Percentiles rank a stretch among this genome's conserved stretches.
These are phyloP conservation scores for Epinephelus moara DNA, from an alignment of 2,113 vertebrate species.

Conservation along the genomic window DNA sequence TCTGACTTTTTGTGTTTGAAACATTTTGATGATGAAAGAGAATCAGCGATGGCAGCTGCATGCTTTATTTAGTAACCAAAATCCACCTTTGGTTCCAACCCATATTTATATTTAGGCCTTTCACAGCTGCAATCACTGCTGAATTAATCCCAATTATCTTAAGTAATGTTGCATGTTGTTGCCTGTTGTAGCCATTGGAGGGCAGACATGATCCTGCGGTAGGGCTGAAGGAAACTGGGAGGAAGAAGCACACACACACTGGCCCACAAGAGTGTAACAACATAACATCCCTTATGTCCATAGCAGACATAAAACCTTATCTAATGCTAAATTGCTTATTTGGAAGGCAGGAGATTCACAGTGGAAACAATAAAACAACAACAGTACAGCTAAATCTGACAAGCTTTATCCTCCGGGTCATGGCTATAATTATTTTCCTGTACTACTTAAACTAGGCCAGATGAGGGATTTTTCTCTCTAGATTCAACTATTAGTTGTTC, in stretches of 20 bases:
- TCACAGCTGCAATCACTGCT: slow-evolving; percentile 5
- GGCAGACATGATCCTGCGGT: slow-evolving; percentile 60
- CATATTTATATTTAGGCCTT: slow-evolving; percentile 18
- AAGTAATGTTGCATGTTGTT: background rate
- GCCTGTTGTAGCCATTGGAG: slow-evolving; percentile 60
- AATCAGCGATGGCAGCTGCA: background rate
- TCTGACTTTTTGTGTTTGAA: background rate
- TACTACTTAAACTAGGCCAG: background rate
- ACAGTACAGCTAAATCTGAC: background rate
- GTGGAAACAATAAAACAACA: slow-evolving; percentile 38
- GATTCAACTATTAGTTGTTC: background rate
- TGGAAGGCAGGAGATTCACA: background rate
- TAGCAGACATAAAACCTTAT: slow-evolving; percentile 31
- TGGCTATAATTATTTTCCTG: slow-evolving; percentile 1
- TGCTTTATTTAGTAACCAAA: slow-evolving; percentile 33
- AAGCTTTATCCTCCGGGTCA: background rate
- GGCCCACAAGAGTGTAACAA: slow-evolving; percentile 33
- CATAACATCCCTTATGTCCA: slow-evolving; percentile 34
- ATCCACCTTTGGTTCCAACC: slow-evolving; percentile 16
- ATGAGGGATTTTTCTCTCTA: background rate
- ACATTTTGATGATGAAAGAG: background rate
- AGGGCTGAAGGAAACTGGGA: background rate
- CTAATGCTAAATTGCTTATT: slow-evolving; percentile 15
- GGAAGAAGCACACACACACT: slow-evolving; percentile 7
- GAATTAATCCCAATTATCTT: slow-evolving; percentile 13